Percentiles rank a stretch among this genome's conserved stretches.
Evolutionary conservation across 2,797 vertebrate genomes (phyloP).

Genomic region (Gymnodraco acuticeps): DNA sequence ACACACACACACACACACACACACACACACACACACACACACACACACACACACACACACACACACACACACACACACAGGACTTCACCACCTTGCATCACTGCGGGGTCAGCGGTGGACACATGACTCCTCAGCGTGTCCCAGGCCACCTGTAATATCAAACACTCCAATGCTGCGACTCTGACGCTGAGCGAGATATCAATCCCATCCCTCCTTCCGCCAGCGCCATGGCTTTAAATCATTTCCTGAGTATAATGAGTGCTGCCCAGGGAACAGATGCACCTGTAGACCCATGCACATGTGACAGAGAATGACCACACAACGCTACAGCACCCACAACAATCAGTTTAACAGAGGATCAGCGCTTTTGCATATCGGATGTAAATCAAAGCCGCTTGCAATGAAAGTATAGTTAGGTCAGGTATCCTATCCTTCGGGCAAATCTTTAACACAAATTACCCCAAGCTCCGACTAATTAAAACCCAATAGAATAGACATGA

Average conservation of each 20-base stretch:
- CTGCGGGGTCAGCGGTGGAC: slow-evolving; percentile 51
- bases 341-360: slow-evolving; percentile 20
- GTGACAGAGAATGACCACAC: slow-evolving; percentile 36
- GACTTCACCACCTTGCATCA: slow-evolving; percentile 47
- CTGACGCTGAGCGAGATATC: slow-evolving; percentile 57
- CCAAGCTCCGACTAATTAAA: too few relatives aligned
- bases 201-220: slow-evolving; percentile 49
- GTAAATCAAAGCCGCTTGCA: background rate
- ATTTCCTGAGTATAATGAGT: slow-evolving; percentile 53
- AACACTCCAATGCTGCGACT: slow-evolving; percentile 40
- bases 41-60: slow-evolving; percentile 21
- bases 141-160: slow-evolving; percentile 72
- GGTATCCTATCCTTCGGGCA: too few relatives aligned
- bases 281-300: slow-evolving; percentile 42
- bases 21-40: too few relatives aligned
- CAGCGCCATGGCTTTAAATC: slow-evolving; percentile 56
- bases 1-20: background rate
- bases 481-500: too few relatives aligned
- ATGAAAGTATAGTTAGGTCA: too few relatives aligned
- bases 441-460: too few relatives aligned
- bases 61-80: slow-evolving; percentile 16
- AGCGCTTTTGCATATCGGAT: slow-evolving; percentile 22
- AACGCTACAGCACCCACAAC: background rate
- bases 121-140: slow-evolving; percentile 59
- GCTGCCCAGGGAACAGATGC: slow-evolving; percentile 35